These are phyloP conservation scores for Ommatoiulus sabulosus DNA, from an alignment of 2,888 invertebrate species.

Conservation along the genomic window DNA sequence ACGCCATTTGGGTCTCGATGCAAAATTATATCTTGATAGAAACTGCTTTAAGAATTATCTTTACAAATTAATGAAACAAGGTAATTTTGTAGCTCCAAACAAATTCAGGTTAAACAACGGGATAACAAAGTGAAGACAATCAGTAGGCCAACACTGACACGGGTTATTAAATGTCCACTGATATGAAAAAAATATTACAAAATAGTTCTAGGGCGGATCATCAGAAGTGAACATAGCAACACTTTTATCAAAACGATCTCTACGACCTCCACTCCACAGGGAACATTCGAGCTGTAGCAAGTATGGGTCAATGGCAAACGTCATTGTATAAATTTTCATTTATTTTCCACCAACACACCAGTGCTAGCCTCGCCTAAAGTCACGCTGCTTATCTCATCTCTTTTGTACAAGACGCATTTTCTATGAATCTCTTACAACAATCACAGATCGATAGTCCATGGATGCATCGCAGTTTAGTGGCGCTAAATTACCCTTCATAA, in stretches of 20 bases:
- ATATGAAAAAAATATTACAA: not conserved
- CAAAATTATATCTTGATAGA: too few relatives aligned
- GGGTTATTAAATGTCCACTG: too few relatives aligned
- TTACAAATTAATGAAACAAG: too few relatives aligned
- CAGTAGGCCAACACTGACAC: too few relatives aligned
- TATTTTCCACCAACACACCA: not conserved
- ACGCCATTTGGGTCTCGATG: too few relatives aligned
- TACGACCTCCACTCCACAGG: too few relatives aligned
- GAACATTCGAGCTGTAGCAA: not conserved
- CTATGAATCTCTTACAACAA: not conserved
- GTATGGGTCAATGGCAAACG: not conserved
- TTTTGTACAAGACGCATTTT: not conserved
- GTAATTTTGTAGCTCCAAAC: too few relatives aligned
- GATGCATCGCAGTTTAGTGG: constrained; percentile 7
- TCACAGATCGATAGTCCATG: not conserved
- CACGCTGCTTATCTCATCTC: not conserved
- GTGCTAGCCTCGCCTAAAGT: not conserved
- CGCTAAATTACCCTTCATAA: constrained; percentile 28
- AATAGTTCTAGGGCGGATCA: not conserved
- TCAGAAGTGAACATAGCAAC: too few relatives aligned
- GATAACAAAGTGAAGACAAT: too few relatives aligned
- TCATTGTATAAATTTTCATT: not conserved
- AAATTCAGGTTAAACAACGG: too few relatives aligned
- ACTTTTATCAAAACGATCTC: not conserved
- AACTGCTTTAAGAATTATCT: too few relatives aligned